phyloP scores from a whole-genome alignment of 1,140 invertebrate genomes.

The Formica exsecta region DNA sequence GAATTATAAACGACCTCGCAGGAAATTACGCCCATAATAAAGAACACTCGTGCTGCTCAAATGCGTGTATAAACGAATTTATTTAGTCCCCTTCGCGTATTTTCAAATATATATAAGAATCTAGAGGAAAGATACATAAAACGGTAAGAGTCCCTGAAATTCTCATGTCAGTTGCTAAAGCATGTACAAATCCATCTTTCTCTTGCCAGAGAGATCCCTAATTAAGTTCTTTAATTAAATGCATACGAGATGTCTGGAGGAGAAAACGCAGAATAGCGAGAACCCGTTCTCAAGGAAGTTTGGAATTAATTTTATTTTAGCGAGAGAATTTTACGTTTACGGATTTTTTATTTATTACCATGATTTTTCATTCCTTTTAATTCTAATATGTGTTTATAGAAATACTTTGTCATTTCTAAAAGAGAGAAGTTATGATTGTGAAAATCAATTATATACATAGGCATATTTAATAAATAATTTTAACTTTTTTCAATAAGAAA shows the following conservation, averaged over 20 bases:
- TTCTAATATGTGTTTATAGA: background rate
- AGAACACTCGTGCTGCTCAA: background rate
- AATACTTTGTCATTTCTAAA: background rate
- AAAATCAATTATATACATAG: too few species aligned
- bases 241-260: background rate
- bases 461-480: too few species aligned
- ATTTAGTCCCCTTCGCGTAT: background rate
- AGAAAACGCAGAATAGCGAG: background rate
- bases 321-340: background rate
- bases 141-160: background rate
- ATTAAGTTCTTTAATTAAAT: conserved; percentile 3
- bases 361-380: background rate
- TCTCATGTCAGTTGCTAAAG: background rate
- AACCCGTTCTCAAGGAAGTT: background rate
- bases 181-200: background rate
- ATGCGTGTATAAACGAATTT: background rate
- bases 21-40: conserved; percentile 1
- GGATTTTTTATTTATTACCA: background rate
- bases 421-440: too few species aligned
- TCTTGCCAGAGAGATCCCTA: background rate
- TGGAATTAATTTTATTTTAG: conserved; percentile 20
- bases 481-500: too few species aligned
- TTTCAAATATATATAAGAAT: background rate
- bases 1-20: conserved; percentile 9
- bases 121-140: background rate